phyloP scores from a whole-genome alignment of 2,888 invertebrate genomes.

The Cheilosia pagana region DNA sequence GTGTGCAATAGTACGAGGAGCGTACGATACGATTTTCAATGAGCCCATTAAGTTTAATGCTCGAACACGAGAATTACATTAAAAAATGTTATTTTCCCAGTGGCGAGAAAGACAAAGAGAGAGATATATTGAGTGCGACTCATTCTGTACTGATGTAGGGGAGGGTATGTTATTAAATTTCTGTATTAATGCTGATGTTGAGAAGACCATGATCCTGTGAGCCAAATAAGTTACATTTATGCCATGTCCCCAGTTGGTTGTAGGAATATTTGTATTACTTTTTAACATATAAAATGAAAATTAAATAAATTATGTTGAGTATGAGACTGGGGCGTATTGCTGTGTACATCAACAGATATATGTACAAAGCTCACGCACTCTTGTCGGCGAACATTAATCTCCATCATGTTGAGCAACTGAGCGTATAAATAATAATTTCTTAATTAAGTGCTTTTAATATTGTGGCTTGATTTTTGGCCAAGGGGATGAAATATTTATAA shows the following conservation, averaged over 20 bases:
- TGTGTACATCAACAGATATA: background rate
- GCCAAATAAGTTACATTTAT: slow-evolving; percentile 57
- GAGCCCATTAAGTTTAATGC: slow-evolving; percentile 73
- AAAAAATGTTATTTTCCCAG: slow-evolving; percentile 38
- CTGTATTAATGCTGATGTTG: slow-evolving; percentile 58
- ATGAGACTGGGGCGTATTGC: slow-evolving; percentile 8
- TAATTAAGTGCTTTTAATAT: slow-evolving; percentile 59
- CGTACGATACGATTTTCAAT: slow-evolving; percentile 57
- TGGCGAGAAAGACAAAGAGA: background rate
- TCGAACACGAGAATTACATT: slow-evolving; percentile 73
- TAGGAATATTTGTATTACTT: slow-evolving; percentile 7
- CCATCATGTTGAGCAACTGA: slow-evolving; percentile 43
- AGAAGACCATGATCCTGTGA: slow-evolving; percentile 34
- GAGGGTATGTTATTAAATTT: slow-evolving; percentile 12
- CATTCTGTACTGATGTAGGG: slow-evolving; percentile 3
- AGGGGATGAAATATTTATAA: slow-evolving; percentile 8
- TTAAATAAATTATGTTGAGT: slow-evolving; percentile 54
- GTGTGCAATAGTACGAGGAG: slow-evolving; percentile 32
- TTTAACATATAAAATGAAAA: slow-evolving; percentile 58
- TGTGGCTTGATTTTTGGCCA: slow-evolving; percentile 32
- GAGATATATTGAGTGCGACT: no score
- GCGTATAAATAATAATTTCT: slow-evolving; percentile 53
- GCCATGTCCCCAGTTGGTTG: slow-evolving; percentile 40
- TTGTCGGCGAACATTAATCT: slow-evolving; percentile 32
- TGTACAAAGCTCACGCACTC: background rate